A percentile compares a stretch with the other conserved stretches of the same genome.
Conservation (phyloP, 2,113 vertebrate species). For the Corythornis vintsioides region DNA sequence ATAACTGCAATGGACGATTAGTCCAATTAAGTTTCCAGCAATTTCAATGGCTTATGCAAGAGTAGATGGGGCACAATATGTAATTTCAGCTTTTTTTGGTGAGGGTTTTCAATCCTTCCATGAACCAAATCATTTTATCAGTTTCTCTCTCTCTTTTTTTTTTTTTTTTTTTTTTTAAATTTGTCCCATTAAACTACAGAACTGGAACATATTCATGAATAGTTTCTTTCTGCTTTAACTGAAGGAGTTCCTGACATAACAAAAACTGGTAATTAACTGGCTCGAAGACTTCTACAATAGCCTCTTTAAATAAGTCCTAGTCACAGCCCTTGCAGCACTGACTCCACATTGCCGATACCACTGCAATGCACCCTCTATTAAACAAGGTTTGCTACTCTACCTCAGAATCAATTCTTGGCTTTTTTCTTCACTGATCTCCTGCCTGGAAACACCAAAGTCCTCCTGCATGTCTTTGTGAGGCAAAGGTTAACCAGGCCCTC, state of each 20-base stretch:
- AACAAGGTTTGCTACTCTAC: constrained; percentile 33
- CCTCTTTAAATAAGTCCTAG: constrained; percentile 75
- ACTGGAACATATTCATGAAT: constrained; percentile 82
- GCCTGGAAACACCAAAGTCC: background rate
- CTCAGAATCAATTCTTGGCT: background rate
- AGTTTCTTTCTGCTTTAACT: constrained; percentile 81
- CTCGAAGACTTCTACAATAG: constrained; percentile 78
- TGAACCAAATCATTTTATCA: constrained; percentile 78
- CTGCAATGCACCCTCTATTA: constrained; percentile 55
- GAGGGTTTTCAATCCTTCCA: constrained; percentile 66
- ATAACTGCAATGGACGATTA: constrained; percentile 68
- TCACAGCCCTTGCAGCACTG: constrained; percentile 5
- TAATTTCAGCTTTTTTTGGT: constrained; percentile 76
- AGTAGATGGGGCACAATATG: constrained; percentile 68
- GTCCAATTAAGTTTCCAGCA: constrained; percentile 63
- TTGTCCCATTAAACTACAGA: constrained; percentile 81
- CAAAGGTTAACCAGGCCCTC: background rate
- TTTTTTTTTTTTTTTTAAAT: constrained; percentile 54
- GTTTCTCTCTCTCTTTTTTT: constrained; percentile 50
- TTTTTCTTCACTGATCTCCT: background rate
- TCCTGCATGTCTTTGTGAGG: background rate
- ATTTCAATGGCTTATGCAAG: constrained; percentile 61
- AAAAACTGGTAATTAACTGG: constrained; percentile 83
- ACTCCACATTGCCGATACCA: constrained; percentile 60
- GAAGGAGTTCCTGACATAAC: constrained; percentile 82